These are phyloP conservation scores for Rhodeus uyekii DNA, from an alignment of 2,797 vertebrate species.

Conservation along the genomic window DNA sequence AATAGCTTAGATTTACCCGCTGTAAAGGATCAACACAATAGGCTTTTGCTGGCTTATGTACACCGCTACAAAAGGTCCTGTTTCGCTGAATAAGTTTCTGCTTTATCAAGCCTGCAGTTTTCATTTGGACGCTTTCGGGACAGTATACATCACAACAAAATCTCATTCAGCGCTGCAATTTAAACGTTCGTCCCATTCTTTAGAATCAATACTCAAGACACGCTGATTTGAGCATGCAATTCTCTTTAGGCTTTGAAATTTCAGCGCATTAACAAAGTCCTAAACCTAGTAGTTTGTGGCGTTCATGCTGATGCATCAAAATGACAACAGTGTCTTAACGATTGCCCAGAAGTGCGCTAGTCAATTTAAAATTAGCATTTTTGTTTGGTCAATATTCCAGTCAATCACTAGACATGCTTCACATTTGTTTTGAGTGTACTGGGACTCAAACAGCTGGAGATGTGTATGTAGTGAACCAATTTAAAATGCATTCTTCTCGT, in stretches of 20 bases:
- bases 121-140: neutral
- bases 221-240: neutral
- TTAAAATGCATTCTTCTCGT: constrained; percentile 36
- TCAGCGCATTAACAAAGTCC: neutral
- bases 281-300: neutral
- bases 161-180: neutral
- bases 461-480: constrained; percentile 39
- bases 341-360: neutral
- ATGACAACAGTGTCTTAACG: neutral
- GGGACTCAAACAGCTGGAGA: constrained; percentile 36
- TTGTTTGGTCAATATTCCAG: constrained; percentile 8
- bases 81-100: constrained; percentile 7
- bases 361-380: constrained; percentile 13
- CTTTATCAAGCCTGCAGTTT: neutral
- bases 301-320: neutral
- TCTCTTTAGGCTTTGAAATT: neutral
- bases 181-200: neutral
- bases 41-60: constrained; percentile 13
- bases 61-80: constrained; percentile 1
- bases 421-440: constrained; percentile 27
- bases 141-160: neutral
- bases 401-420: constrained; percentile 8
- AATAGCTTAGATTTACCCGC: constrained; percentile 21
- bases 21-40: constrained; percentile 34
- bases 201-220: neutral